Evolutionary conservation across 2,888 invertebrate species (phyloP).

Genomic region (Platypus cylindrus): DNA sequence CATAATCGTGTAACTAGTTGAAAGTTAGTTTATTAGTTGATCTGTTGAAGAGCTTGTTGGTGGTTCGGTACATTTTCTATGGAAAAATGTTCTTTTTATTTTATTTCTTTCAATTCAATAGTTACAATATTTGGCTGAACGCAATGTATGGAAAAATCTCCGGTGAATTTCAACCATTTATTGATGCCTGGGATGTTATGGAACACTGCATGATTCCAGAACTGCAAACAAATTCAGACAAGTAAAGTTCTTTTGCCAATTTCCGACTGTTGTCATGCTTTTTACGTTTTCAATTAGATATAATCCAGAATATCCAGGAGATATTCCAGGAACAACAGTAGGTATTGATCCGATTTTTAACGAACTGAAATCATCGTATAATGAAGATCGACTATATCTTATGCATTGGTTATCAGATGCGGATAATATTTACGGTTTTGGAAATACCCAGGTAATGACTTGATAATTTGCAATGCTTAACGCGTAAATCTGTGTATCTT

Average conservation of each 20-base stretch:
- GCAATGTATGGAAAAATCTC: constrained; percentile 17
- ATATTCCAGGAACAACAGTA: constrained; percentile 8
- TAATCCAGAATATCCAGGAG: constrained; percentile 5
- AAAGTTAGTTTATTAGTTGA: too few species aligned
- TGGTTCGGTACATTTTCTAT: too few species aligned
- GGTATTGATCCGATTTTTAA: constrained; percentile 8
- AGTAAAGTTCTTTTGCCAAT: constrained; percentile 6
- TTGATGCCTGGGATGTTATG: constrained; percentile 17
- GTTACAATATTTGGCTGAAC: constrained; percentile 18
- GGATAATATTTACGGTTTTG: constrained; percentile 20
- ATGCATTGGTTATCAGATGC: constrained; percentile 21
- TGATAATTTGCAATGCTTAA: too few species aligned
- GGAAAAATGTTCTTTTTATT: too few species aligned
- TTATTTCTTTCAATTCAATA: constrained; percentile 8
- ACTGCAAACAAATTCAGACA: constrained; percentile 8
- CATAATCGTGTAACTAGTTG: not conserved
- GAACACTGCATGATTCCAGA: constrained; percentile 18
- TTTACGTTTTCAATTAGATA: constrained; percentile 4
- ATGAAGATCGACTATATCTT: constrained; percentile 14
- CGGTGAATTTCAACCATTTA: constrained; percentile 16
- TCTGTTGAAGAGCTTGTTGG: too few species aligned
- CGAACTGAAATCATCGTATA: constrained; percentile 9
- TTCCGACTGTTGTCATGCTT: not conserved
- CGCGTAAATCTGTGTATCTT: not conserved
- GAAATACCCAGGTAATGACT: constrained; percentile 15